These are phyloP conservation scores for Diarsia dahlii DNA, from an alignment of 2,888 invertebrate species.

Conservation along the genomic window DNA sequence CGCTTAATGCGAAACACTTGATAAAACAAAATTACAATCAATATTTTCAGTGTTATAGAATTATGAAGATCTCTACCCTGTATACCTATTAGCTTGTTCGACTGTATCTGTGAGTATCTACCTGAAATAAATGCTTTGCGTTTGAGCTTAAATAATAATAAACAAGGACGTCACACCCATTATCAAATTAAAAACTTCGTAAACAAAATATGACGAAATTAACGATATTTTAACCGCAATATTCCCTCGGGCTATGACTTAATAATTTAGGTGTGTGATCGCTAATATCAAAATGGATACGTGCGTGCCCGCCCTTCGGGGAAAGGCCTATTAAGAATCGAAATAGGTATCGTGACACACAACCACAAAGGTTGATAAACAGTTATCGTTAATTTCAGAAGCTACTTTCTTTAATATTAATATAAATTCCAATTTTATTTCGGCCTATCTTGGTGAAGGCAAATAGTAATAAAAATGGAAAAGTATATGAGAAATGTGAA, in stretches of 20 bases:
- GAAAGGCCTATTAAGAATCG: slow-evolving; percentile 68
- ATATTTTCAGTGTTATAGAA: no score
- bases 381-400: slow-evolving; percentile 50
- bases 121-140: no score
- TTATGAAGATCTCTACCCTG: no score
- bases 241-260: slow-evolving; percentile 67
- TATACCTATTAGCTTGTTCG: no score
- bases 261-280: slow-evolving; percentile 74
- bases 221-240: slow-evolving; percentile 64
- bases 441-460: slow-evolving; percentile 19
- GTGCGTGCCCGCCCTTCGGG: slow-evolving; percentile 66
- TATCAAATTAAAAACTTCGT: slow-evolving; percentile 29
- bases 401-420: slow-evolving; percentile 42
- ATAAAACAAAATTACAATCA: no score
- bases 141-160: not conserved
- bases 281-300: slow-evolving; percentile 74
- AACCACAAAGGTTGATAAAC: slow-evolving; percentile 62
- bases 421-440: slow-evolving; percentile 43
- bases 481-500: slow-evolving; percentile 19
- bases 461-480: slow-evolving; percentile 31
- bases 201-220: slow-evolving; percentile 43
- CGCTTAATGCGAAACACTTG: no score
- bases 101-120: no score
- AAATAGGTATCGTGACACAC: slow-evolving; percentile 65
- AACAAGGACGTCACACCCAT: slow-evolving; percentile 24